phyloP scores from a whole-genome alignment of 2,113 vertebrate genomes.

The Syrrhaptes paradoxus region DNA sequence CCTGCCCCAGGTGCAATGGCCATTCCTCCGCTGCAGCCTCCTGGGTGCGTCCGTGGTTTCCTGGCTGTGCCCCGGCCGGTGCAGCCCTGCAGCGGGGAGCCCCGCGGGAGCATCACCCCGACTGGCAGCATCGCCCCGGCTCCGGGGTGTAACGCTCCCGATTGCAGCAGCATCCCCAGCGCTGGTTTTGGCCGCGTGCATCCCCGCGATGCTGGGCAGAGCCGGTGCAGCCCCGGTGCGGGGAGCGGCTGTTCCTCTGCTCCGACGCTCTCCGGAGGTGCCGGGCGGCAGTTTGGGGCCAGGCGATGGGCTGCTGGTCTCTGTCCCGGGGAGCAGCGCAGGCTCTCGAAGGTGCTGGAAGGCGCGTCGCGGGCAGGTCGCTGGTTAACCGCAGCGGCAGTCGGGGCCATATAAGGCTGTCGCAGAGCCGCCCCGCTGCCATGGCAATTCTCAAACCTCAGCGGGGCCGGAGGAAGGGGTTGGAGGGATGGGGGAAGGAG shows the following conservation, averaged over 20 bases:
- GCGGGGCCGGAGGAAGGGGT: neutral
- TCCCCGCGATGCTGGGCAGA: fast-evolving
- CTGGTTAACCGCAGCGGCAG: neutral
- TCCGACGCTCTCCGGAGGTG: fast-evolving
- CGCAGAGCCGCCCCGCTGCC: neutral
- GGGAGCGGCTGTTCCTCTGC: neutral
- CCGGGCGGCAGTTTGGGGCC: neutral
- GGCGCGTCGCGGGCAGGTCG: neutral
- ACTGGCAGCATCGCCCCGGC: neutral
- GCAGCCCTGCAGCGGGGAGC: neutral
- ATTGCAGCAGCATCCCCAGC: neutral
- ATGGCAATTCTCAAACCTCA: conserved; percentile 27
- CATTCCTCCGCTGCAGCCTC: neutral
- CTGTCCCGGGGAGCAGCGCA: neutral
- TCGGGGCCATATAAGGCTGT: neutral
- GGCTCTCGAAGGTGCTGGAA: neutral
- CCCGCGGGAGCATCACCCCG: too few species aligned
- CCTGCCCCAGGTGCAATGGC: neutral
- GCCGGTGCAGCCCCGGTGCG: fast-evolving
- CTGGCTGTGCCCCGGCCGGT: neutral
- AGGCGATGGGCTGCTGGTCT: neutral
- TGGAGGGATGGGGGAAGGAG: neutral
- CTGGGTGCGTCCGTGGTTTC: neutral
- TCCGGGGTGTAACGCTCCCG: fast-evolving
- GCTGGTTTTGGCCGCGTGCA: fast-evolving